A percentile compares a stretch with the other conserved stretches of the same genome.
Conservation (phyloP, 2,888 invertebrate species). For the Macropis europaea region DNA sequence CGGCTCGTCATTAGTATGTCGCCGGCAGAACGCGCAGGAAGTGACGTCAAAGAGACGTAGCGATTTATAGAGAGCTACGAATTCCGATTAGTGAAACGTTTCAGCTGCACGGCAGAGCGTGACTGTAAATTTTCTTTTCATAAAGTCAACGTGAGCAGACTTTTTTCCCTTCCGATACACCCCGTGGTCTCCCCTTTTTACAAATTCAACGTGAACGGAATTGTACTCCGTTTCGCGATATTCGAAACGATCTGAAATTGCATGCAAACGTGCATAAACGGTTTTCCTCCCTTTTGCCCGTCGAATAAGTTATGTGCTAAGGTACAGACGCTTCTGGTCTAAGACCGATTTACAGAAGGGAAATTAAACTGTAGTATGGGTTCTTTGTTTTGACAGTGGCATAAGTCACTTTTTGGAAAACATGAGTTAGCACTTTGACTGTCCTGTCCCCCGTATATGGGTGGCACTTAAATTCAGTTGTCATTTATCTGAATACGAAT, state of each 20-base stretch:
- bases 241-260: neutral
- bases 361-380: too few relatives aligned
- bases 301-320: too few relatives aligned
- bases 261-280: slow-evolving; percentile 4
- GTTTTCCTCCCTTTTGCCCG: too few relatives aligned
- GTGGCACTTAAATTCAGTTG: too few relatives aligned
- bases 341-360: too few relatives aligned
- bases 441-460: too few relatives aligned
- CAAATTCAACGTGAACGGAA: slow-evolving; percentile 24
- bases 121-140: slow-evolving; percentile 57
- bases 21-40: slow-evolving; percentile 59
- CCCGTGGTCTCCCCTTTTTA: slow-evolving; percentile 17
- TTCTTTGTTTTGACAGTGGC: too few relatives aligned
- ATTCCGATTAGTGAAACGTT: slow-evolving; percentile 59
- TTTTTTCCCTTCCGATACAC: slow-evolving; percentile 3
- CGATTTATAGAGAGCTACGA: slow-evolving; percentile 58
- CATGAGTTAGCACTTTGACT: too few relatives aligned
- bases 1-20: slow-evolving; percentile 70
- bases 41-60: slow-evolving; percentile 66
- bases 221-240: slow-evolving; percentile 18
- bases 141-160: slow-evolving; percentile 42
- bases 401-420: too few relatives aligned
- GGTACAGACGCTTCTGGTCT: too few relatives aligned
- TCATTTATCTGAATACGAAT: too few relatives aligned
- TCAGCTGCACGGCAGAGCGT: slow-evolving; percentile 33